Evolutionary conservation across 2,113 vertebrate genomes (phyloP), one percentile per base, ranked within the genome.

Genomic region (Leptocoma aspasia): DNA sequence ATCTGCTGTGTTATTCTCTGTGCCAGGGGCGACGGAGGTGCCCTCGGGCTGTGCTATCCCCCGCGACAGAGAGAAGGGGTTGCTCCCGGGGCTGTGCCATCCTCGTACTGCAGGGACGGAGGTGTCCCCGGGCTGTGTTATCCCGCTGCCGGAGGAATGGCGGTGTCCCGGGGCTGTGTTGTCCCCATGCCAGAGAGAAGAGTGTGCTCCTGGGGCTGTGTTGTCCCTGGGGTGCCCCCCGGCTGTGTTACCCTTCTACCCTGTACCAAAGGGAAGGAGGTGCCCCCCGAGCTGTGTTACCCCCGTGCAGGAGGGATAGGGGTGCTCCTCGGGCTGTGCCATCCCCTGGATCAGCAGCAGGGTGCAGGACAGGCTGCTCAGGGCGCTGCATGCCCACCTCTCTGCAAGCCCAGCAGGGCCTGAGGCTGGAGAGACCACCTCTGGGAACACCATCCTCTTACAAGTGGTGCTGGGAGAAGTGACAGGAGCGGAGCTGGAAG

Each of bases 381-480:
- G 30, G 79, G 27, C 0, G 0, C 26, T 56, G 54, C 41, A 3
- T 1, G 8, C 47, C 11, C 26, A 8, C 2, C 31, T 65, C n/a
- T 37, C 27, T 17, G n/a, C 42, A 28, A 41, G 27, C 35, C 15
- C 2, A 59, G 78, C 64, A 18, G 71, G 22, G 65, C 33, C 78
- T 21, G 44, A 31, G 6, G 37, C 41, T 47, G 91, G 15, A 37
- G 71, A 0, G 1, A 16, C 2, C 68, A 22, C 5, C 59, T 17
- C 24, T 12, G 15, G 69, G 33, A 63, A 1, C 47, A 37, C 5
- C 65, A 13, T 35, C 53, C 72, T 37, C 17, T 37, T 11, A 21
- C 9, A 15, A 7, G 49, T 3, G 45, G 6, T 24, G 64, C 4
- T 26, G 50, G 1, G 15, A 52, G 35, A 14, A 57, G 57, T 9